Conservation (phyloP, 1,140 invertebrate genomes). For the Bathynomus jamesi region DNA sequence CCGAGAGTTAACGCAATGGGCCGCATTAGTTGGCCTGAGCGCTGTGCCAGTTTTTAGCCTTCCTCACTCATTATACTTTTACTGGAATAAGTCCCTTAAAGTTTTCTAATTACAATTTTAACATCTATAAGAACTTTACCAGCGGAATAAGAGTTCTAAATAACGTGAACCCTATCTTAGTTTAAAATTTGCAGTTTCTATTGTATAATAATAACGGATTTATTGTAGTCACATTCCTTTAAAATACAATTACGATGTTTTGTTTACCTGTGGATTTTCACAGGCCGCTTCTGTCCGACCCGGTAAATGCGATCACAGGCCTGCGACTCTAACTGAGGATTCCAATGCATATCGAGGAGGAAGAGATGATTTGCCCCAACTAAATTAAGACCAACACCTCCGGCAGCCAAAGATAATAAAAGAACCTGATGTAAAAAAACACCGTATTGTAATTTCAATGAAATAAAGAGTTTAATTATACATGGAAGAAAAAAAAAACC, state of each 20-base stretch:
- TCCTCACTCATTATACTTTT: too few relatives aligned
- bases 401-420: constrained; percentile 48
- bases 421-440: background rate
- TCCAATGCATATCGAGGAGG: constrained; percentile 87
- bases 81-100: too few relatives aligned
- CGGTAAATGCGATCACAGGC: constrained; percentile 86
- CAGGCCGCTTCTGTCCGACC: constrained; percentile 72
- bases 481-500: too few relatives aligned
- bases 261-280: constrained; percentile 70
- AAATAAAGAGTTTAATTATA: too few relatives aligned
- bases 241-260: constrained; percentile 10
- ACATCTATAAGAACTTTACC: too few relatives aligned
- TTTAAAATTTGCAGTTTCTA: constrained; percentile 2
- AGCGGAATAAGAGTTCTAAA: background rate
- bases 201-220: background rate
- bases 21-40: too few relatives aligned
- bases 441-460: constrained; percentile 10
- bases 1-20: too few relatives aligned
- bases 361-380: constrained; percentile 84
- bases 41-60: too few relatives aligned
- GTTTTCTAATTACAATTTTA: too few relatives aligned
- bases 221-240: constrained; percentile 15
- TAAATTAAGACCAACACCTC: constrained; percentile 84
- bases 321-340: constrained; percentile 84
- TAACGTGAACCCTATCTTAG: background rate